These are phyloP conservation scores for Phyllostomus hastatus DNA, from an alignment of 2,113 vertebrate genomes.

Conservation along the genomic window DNA sequence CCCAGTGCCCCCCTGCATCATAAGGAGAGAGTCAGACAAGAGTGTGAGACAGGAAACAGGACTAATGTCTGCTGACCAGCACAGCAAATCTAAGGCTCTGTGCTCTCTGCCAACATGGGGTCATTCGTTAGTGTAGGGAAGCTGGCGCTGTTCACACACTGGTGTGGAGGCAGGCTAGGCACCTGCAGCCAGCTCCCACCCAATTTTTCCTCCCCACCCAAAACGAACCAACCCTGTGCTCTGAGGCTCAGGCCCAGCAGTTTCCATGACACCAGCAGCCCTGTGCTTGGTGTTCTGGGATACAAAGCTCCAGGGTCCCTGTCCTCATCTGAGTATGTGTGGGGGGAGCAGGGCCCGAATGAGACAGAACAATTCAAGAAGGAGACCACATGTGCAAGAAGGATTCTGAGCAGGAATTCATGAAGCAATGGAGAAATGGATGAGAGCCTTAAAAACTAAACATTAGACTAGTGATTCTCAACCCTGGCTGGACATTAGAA, in stretches of 20 bases:
- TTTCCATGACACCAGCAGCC: no score
- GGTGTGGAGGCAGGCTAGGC: background rate
- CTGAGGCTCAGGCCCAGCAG: background rate
- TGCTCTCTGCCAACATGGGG: background rate
- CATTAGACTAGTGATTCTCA: background rate
- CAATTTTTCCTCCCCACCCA: background rate
- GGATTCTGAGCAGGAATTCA: background rate
- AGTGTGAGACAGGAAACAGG: background rate
- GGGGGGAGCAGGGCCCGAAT: background rate
- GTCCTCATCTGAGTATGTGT: background rate
- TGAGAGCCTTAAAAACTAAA: background rate
- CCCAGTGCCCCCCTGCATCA: background rate
- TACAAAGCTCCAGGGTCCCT: background rate
- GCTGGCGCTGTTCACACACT: background rate
- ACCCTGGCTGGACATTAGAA: background rate
- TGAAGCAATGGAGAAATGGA: background rate
- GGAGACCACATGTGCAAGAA: background rate
- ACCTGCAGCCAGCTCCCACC: background rate
- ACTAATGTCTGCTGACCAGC: background rate
- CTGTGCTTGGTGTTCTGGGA: background rate
- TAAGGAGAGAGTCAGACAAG: background rate
- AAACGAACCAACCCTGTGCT: background rate
- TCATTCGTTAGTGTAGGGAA: background rate
- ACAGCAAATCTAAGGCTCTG: background rate
- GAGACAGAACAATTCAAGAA: background rate